phyloP scores from a whole-genome alignment of 2,888 invertebrate species.

The Drosophila affinis region DNA sequence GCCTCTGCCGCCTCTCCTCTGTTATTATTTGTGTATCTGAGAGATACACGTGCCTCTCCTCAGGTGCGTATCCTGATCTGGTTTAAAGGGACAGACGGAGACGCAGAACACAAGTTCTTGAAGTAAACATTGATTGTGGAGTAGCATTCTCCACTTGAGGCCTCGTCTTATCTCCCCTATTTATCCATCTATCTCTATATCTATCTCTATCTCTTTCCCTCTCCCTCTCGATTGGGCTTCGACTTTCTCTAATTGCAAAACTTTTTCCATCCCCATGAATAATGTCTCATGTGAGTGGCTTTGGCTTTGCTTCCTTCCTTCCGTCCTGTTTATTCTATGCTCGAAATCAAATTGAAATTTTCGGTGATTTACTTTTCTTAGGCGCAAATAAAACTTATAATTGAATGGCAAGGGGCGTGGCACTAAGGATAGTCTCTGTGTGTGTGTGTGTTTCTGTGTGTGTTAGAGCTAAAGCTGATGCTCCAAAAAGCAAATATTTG shows the following conservation, averaged over 20 bases:
- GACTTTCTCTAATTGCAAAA: slow-evolving; percentile 64
- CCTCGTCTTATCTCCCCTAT: not conserved
- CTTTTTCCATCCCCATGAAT: slow-evolving; percentile 52
- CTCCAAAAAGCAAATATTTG: slow-evolving; percentile 36
- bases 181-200: not conserved
- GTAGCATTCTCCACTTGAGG: slow-evolving; percentile 28
- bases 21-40: slow-evolving; percentile 67
- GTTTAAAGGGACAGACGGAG: slow-evolving; percentile 21
- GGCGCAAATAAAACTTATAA: slow-evolving; percentile 60
- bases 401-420: slow-evolving; percentile 59
- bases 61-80: slow-evolving; percentile 60
- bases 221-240: not conserved
- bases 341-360: slow-evolving; percentile 55
- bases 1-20: slow-evolving; percentile 1
- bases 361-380: slow-evolving; percentile 58
- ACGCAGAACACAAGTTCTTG: slow-evolving; percentile 2
- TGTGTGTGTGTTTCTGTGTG: slow-evolving; percentile 6
- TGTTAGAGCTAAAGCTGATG: slow-evolving; percentile 36
- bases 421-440: not conserved
- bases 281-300: slow-evolving; percentile 32
- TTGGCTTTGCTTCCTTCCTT: slow-evolving; percentile 16
- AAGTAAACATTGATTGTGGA: slow-evolving; percentile 27
- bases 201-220: not conserved
- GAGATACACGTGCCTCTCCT: slow-evolving; percentile 39
- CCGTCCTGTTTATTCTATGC: slow-evolving; percentile 41